phyloP scores from a whole-genome alignment of 2,888 invertebrate species.

The Rugalucina vietnamica region DNA sequence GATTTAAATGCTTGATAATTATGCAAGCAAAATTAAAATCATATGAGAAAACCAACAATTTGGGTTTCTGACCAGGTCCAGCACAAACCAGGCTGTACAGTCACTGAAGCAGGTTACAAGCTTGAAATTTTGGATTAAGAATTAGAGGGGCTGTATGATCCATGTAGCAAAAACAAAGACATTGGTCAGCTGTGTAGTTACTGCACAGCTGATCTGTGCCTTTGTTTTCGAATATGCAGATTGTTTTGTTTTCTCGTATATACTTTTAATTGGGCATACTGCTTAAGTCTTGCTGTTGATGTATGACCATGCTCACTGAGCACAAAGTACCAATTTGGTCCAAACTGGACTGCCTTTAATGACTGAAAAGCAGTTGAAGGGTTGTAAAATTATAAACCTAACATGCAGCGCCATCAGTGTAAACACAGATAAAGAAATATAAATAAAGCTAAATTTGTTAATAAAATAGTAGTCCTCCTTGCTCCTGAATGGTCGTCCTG shows the following conservation, averaged over 20 bases:
- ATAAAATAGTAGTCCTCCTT: not conserved
- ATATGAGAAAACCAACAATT: too few species aligned
- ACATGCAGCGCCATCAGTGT: constrained; percentile 7
- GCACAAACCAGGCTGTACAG: too few species aligned
- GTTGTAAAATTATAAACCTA: not conserved
- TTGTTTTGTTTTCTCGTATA: not conserved
- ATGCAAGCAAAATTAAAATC: too few species aligned
- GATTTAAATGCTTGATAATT: too few species aligned
- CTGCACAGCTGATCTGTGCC: not conserved
- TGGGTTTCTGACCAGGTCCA: too few species aligned
- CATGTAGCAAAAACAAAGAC: too few species aligned
- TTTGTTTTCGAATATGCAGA: not conserved
- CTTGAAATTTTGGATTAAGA: too few species aligned
- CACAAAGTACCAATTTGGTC: not conserved
- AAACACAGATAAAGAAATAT: constrained; percentile 3
- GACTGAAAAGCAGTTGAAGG: not conserved
- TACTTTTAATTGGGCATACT: not conserved
- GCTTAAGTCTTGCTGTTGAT: not conserved
- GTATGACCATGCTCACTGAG: not conserved
- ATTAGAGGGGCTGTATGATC: too few species aligned
- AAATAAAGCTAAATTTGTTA: constrained; percentile 24
- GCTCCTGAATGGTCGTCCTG: not conserved
- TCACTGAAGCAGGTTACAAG: too few species aligned
- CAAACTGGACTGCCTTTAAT: not conserved
- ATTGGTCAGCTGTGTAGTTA: too few species aligned